phyloP scores from a whole-genome alignment of 1,140 invertebrate species.

The Holcopasites calliopsidis region DNA sequence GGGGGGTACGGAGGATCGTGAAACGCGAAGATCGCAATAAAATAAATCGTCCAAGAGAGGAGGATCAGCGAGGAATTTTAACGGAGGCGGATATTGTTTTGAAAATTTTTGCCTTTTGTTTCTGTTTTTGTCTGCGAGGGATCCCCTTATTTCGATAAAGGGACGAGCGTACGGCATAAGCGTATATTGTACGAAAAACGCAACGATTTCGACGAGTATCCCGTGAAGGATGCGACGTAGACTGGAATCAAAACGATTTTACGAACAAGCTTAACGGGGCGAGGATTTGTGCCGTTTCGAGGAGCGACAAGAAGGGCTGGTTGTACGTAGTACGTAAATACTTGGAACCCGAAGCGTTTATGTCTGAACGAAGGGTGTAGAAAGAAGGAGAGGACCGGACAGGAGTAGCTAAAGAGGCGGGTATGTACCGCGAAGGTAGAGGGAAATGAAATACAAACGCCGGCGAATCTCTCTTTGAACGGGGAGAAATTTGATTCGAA shows the following conservation, averaged over 20 bases:
- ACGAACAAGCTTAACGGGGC: slow-evolving; percentile 11
- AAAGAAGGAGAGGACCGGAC: slow-evolving; percentile 26
- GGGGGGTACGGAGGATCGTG: slow-evolving; percentile 5
- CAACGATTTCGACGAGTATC: neutral
- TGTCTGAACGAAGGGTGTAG: neutral
- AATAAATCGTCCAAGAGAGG: neutral
- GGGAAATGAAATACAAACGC: neutral
- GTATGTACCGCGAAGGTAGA: neutral
- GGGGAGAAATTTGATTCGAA: slow-evolving; percentile 44
- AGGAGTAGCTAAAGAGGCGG: neutral
- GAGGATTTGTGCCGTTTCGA: slow-evolving; percentile 1
- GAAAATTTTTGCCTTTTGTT: neutral
- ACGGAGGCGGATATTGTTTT: neutral
- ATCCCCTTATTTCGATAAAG: neutral
- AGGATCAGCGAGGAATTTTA: neutral
- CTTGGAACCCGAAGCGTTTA: slow-evolving; percentile 30
- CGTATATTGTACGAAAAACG: neutral
- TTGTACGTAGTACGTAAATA: slow-evolving; percentile 28
- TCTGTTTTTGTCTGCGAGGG: neutral
- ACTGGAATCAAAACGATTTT: neutral
- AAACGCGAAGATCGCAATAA: neutral
- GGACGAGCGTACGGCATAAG: neutral
- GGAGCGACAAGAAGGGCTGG: neutral
- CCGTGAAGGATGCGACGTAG: neutral
- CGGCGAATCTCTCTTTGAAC: slow-evolving; percentile 23